Base-by-base conservation (phyloP, 2,888 invertebrate genomes). In the Bembecia ichneumoniformis region DNA sequence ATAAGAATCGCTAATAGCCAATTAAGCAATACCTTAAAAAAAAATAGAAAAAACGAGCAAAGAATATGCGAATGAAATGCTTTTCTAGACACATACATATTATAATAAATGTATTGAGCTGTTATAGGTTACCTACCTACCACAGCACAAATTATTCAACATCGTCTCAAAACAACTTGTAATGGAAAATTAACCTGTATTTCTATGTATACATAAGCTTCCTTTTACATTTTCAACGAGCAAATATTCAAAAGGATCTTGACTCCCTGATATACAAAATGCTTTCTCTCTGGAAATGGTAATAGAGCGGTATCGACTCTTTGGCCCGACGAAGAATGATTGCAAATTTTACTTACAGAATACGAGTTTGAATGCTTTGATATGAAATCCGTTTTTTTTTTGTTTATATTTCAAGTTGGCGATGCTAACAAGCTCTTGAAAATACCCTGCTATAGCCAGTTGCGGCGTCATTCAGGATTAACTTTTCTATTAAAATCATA, bases 301-400 rank as follows among this genome's bases (percentile, higher is more conserved):
- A 69, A 75, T 74, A 73, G 71, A 66, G 66, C 55, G 45, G 59
- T 71, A 78, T 74, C 71, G 65, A 62, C 58, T 54, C 60, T 64
- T 60, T 57, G 62, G 54, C 55, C 54, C 56, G 54, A 55, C 61
- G 64, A 69, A 72, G 70, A 71, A 73, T 72, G 71, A 79, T 79
- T 79, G 75, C 66, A 64, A 75, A 77, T 76, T 81, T 70, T 70
- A 73, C 70, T 75, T 60, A 60, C 72, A 76, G 20, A 78, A 73
- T 70, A 62, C 64, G 62, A 71, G 66, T 61, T 78, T 75, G 74
- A 77, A 74, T 64, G 70, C 67, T 72, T 68, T 66, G 72, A 71
- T 71, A 28, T 28, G 28, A 28, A 28, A 66, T 62, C 62, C 60
- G 61, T 65, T 63, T 65, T 47, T 52, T n/a, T 73, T 80, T 74